Conservation (phyloP, 2,888 invertebrate species). For the Siphlonurus alternatus region DNA sequence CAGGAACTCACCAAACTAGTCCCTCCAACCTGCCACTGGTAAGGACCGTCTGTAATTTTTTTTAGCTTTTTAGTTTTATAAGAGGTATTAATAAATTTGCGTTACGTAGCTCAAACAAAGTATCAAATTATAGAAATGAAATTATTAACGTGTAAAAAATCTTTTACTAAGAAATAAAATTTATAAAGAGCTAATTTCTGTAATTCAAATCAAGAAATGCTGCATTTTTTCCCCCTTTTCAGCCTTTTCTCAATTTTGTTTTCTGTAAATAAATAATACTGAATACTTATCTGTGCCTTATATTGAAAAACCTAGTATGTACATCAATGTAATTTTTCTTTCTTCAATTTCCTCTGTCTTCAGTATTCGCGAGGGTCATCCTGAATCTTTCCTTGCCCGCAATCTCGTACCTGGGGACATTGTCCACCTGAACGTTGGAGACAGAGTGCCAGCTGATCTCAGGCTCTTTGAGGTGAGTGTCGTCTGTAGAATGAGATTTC, state of each 20-base stretch:
- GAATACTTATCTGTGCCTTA: no score
- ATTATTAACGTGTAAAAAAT: no score
- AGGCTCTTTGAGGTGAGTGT: conserved; percentile 61
- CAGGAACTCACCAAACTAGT: conserved; percentile 94
- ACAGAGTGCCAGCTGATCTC: conserved; percentile 92
- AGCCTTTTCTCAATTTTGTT: not conserved
- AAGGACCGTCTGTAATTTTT: conserved; percentile 21
- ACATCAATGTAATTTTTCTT: conserved; percentile 7
- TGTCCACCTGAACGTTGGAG: conserved; percentile 82
- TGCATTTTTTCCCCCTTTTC: no score
- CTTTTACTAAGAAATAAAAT: conserved; percentile 2
- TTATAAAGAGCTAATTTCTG: no score
- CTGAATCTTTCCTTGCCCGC: conserved; percentile 82
- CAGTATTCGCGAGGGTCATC: conserved; percentile 70
- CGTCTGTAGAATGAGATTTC: no score
- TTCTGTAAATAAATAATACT: no score
- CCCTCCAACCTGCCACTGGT: conserved; percentile 91
- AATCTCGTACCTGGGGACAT: conserved; percentile 96
- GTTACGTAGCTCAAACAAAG: no score
- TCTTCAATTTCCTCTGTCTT: conserved; percentile 5
- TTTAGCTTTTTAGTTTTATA: not conserved
- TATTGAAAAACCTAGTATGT: no score
- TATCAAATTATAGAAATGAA: no score
- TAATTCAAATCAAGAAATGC: no score
- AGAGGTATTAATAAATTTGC: no score